phyloP scores from a whole-genome alignment of 2,888 invertebrate species.

The Bhutanitis thaidina region DNA sequence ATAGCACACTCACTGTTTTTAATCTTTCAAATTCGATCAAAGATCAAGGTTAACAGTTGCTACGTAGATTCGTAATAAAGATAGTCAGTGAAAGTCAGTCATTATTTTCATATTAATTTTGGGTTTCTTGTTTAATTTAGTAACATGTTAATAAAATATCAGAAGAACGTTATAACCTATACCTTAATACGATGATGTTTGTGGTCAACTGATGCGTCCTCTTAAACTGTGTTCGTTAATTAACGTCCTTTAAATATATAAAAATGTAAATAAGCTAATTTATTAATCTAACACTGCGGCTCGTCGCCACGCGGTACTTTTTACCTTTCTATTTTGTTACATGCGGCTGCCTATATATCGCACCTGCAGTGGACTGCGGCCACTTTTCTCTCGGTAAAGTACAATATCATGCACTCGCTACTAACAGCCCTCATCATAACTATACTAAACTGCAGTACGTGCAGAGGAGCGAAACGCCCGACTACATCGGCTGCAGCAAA shows the following conservation, averaged over 20 bases:
- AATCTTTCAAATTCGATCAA: constrained; percentile 6
- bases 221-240: neutral
- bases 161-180: neutral
- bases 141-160: constrained; percentile 13
- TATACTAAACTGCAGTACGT: constrained; percentile 59
- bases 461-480: constrained; percentile 60
- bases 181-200: constrained; percentile 12
- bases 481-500: constrained; percentile 49
- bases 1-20: constrained; percentile 17
- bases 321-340: constrained; percentile 78
- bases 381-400: constrained; percentile 84
- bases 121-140: neutral
- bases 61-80: constrained; percentile 8
- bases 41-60: constrained; percentile 4
- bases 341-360: constrained; percentile 80
- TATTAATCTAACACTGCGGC: constrained; percentile 1
- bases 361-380: constrained; percentile 83
- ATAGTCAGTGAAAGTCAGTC: constrained; percentile 10
- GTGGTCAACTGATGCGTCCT: constrained; percentile 1
- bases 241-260: neutral
- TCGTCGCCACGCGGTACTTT: constrained; percentile 36
- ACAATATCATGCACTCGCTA: constrained; percentile 83
- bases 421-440: constrained; percentile 72
- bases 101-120: constrained; percentile 3
- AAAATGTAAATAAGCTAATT: constrained; percentile 13